These are phyloP conservation scores for Synergus umbraculus DNA, from an alignment of 2,888 invertebrate genomes.

Conservation along the genomic window DNA sequence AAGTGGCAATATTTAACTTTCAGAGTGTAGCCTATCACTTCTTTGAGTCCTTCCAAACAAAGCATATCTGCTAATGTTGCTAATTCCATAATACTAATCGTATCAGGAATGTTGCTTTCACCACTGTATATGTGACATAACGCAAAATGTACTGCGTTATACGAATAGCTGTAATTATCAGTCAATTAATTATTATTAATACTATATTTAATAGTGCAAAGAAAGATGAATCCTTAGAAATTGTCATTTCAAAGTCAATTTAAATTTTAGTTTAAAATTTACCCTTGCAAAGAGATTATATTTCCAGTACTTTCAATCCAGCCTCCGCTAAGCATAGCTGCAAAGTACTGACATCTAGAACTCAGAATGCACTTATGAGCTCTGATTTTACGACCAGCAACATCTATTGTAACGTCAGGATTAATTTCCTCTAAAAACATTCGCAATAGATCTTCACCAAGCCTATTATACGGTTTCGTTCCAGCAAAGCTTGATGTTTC, in stretches of 20 bases:
- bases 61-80: slow-evolving; percentile 94
- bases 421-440: slow-evolving; percentile 96
- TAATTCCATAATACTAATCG: slow-evolving; percentile 90
- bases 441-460: slow-evolving; percentile 91
- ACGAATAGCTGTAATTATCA: slow-evolving; percentile 83
- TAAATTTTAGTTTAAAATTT: slow-evolving; percentile 60
- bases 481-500: slow-evolving; percentile 76
- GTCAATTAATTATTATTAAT: slow-evolving; percentile 9
- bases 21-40: slow-evolving; percentile 92
- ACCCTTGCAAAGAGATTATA: slow-evolving; percentile 91
- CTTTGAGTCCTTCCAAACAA: slow-evolving; percentile 93
- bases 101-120: slow-evolving; percentile 91
- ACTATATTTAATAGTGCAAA: not conserved
- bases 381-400: slow-evolving; percentile 88
- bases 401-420: slow-evolving; percentile 91
- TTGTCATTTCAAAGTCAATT: not conserved
- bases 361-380: slow-evolving; percentile 96
- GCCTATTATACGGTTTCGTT: slow-evolving; percentile 76
- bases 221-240: not conserved
- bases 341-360: slow-evolving; percentile 95
- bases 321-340: slow-evolving; percentile 91
- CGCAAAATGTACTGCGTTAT: slow-evolving; percentile 92
- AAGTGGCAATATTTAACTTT: slow-evolving; percentile 95
- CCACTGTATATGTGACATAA: slow-evolving; percentile 97
- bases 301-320: slow-evolving; percentile 90